Evolutionary conservation across 2,888 invertebrate genomes (phyloP), one percentile per base, ranked within the genome.

Genomic region (Sclerodermus sp.): DNA sequence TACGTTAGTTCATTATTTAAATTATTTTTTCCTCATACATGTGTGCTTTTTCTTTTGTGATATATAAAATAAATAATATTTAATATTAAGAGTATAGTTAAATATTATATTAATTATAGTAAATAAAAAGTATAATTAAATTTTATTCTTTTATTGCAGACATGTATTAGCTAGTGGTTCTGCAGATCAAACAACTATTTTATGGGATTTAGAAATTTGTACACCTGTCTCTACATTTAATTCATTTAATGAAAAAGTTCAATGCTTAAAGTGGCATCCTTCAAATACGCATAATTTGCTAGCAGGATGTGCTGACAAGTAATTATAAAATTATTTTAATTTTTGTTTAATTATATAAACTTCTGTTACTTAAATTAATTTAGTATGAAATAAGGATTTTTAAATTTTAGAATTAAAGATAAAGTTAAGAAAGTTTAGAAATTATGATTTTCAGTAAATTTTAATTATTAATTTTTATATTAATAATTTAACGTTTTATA

Each of bases 101-200:
- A 17, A 36, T 43, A n/a, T 46, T 10, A 37, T 29, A 29, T 44
- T 49, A 44, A 41, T 54, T 36, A 13, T 30, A 10, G 29, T 16
- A 15, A 44, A 38, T 44, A 9, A 12, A 41, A 37, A 9, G 14
- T 39, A 18, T 18, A 2, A 23, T 23, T 6, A 38, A 37, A 30
- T 30, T n/a, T 14, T 13, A 29, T 18, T 17, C 37, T 44, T 17
- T 37, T 16, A 51, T 5, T 23, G 23, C 71, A 89, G 90, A 29
- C 93, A 96, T 74, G 86, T 96, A 30, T 73, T 98, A 57, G 96
- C 96, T 0, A 96, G 96, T 79, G 95, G 90, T 0, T 96, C 96
- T 0, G 96, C 92, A 0, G 98, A 98, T 79, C 83, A 84, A 64
- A 90, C 90, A 1, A 87, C 93, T 4, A 81, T 92, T 16, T 76